These are phyloP conservation scores for Leptocoma aspasia DNA, from an alignment of 2,113 vertebrate genomes.

Conservation along the genomic window DNA sequence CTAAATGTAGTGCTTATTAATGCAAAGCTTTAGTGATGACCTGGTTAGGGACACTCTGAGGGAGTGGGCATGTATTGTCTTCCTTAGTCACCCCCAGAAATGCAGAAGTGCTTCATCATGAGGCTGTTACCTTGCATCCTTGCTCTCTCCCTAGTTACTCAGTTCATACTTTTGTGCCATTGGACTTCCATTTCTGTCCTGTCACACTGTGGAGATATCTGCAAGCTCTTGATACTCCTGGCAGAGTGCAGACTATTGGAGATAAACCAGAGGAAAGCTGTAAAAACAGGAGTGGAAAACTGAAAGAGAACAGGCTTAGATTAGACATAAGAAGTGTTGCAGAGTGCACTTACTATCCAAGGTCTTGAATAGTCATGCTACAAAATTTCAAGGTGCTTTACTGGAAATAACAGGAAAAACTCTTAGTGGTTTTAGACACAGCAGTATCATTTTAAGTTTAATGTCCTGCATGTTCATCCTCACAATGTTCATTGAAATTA, in stretches of 20 bases:
- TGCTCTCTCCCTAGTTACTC: not conserved
- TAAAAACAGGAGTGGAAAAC: not conserved
- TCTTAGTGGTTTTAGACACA: not conserved
- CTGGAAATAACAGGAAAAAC: not conserved
- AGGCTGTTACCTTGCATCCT: not conserved
- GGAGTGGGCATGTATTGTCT: fast-evolving
- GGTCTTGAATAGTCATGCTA: not conserved
- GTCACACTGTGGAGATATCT: too few relatives aligned
- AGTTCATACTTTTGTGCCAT: not conserved
- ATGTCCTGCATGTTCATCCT: not conserved
- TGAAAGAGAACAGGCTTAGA: not conserved
- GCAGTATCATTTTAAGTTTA: not conserved
- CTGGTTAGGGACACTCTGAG: not conserved
- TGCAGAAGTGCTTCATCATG: not conserved
- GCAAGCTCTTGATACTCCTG: not conserved
- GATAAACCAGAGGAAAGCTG: not conserved
- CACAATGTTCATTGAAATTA: not conserved
- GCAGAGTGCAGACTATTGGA: not conserved
- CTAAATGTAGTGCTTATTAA: not conserved
- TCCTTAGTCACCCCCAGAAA: not conserved
- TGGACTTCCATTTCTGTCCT: not conserved
- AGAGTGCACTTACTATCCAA: not conserved
- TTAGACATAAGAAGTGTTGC: not conserved
- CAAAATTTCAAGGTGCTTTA: not conserved
- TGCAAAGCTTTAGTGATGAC: not conserved